These are phyloP conservation scores for Mimachlamys varia DNA, from an alignment of 2,888 invertebrate genomes.

Conservation along the genomic window DNA sequence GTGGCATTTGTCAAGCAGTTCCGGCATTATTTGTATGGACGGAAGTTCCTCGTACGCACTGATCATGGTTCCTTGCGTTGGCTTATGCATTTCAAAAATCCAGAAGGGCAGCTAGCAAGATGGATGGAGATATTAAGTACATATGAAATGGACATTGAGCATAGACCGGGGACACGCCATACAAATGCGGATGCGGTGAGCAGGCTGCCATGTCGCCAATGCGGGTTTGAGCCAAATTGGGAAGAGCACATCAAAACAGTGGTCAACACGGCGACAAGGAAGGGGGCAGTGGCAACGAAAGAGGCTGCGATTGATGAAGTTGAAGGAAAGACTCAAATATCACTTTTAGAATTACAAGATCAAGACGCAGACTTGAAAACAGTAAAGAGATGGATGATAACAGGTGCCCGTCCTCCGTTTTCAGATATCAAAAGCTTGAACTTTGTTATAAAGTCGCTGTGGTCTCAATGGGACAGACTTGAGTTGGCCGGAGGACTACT, in stretches of 20 bases:
- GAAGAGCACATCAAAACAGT: no score
- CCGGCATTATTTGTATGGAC: slow-evolving; percentile 54
- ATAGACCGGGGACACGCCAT: slow-evolving; percentile 47
- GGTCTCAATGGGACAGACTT: no score
- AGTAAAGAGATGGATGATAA: no score
- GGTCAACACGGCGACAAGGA: background rate
- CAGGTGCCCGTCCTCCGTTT: no score
- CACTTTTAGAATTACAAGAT: no score
- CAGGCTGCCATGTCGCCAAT: slow-evolving; percentile 43
- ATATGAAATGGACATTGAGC: slow-evolving; percentile 51
- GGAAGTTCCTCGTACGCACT: slow-evolving; percentile 49
- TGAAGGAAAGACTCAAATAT: no score
- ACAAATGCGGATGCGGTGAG: slow-evolving; percentile 51
- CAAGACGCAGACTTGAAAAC: no score
- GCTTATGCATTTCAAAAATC: slow-evolving; percentile 52
- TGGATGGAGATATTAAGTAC: slow-evolving; percentile 50
- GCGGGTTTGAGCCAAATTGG: slow-evolving; percentile 40
- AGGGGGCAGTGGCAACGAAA: background rate
- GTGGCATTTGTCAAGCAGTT: slow-evolving; percentile 54
- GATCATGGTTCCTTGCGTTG: slow-evolving; percentile 54
- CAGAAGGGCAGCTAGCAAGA: slow-evolving; percentile 53
- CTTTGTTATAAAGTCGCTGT: no score
- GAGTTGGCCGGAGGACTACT: no score
- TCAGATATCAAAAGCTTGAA: no score
- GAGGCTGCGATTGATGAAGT: no score